phyloP scores from a whole-genome alignment of 2,888 invertebrate species.

The Ypsolopha scabrella region DNA sequence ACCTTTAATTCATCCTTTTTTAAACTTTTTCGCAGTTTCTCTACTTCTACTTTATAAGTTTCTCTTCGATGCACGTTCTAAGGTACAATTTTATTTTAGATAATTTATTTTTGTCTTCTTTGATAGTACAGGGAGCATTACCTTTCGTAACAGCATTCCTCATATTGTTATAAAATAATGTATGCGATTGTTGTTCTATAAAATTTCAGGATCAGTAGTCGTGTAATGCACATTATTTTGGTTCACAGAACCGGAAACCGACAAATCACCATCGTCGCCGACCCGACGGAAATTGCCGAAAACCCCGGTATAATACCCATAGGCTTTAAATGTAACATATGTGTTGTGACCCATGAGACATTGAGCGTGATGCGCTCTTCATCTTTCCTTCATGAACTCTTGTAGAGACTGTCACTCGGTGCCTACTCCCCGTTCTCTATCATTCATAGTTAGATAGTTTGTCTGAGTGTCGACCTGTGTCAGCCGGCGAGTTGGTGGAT shows the following conservation, averaged over 20 bases:
- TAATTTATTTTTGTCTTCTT: slow-evolving; percentile 9
- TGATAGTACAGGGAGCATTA: too few relatives aligned
- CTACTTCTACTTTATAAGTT: background rate
- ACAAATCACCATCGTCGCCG: slow-evolving; percentile 90
- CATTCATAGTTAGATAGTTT: slow-evolving; percentile 27
- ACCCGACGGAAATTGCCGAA: slow-evolving; percentile 95
- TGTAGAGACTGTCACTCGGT: slow-evolving; percentile 66
- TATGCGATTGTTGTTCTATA: too few relatives aligned
- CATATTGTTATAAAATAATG: too few relatives aligned
- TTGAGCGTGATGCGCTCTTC: slow-evolving; percentile 38
- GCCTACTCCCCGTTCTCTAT: slow-evolving; percentile 60
- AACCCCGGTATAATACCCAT: slow-evolving; percentile 93
- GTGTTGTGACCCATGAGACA: slow-evolving; percentile 69
- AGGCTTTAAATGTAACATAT: slow-evolving; percentile 67
- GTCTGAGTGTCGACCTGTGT: slow-evolving; percentile 1
- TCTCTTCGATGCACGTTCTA: slow-evolving; percentile 1
- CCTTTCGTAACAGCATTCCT: too few relatives aligned
- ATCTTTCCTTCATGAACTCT: slow-evolving; percentile 42
- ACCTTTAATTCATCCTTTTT: background rate
- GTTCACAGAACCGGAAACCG: slow-evolving; percentile 84
- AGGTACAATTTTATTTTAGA: slow-evolving; percentile 1
- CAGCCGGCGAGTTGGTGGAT: background rate
- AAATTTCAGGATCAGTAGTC: slow-evolving; percentile 15
- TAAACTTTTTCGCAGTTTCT: background rate
- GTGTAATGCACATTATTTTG: slow-evolving; percentile 47